Evolutionary conservation across 2,113 vertebrate genomes (phyloP), one percentile per base, ranked within the genome.

Genomic region (Rostratula benghalensis): DNA sequence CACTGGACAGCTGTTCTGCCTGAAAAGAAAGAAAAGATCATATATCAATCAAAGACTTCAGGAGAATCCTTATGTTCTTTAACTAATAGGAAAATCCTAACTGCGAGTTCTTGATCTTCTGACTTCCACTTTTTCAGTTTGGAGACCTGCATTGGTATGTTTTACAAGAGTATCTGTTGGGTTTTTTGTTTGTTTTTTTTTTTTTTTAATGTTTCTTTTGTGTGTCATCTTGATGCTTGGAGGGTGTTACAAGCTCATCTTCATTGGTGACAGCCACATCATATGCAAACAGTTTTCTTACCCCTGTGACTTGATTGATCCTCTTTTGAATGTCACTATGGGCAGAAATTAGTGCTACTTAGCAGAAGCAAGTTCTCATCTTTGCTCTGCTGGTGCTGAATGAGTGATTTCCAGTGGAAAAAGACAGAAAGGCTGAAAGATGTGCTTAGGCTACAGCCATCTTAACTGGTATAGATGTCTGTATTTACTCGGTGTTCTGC

Each of bases 11-110:
- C 95, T 95, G 83, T 94, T 96, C 74, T 92, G 96, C 89, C 83
- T 96, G 95, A 94, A 96, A 97, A 96, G 95, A 92, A 93, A 87
- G 77, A 84, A 94, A 93, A 97, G 95, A 89, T 92, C 77, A 73
- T 92, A 48, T 94, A 96, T 96, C 86, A 96, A 59, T 95, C 89
- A 94, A 94, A 95, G 91, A 73, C 96, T 93, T 96, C 77, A 94
- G 96, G 89, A 96, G 45, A 93, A 91, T 91, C 83, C 74, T 93
- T 90, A 87, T 82, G 77, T 93, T 95, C 80, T 94, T 92, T 89
- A 84, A 90, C 81, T 83, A 83, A 56, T 24, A 91, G 54, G 90
- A 96, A 95, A 92, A 94, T 84, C 74, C 74, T 79, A 68, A 79
- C 80, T 89, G 88, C 0, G 28, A 86, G 61, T 93, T 94, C 95